Evolutionary conservation across 2,888 invertebrate species (phyloP).

Genomic region (Papilio gigon): DNA sequence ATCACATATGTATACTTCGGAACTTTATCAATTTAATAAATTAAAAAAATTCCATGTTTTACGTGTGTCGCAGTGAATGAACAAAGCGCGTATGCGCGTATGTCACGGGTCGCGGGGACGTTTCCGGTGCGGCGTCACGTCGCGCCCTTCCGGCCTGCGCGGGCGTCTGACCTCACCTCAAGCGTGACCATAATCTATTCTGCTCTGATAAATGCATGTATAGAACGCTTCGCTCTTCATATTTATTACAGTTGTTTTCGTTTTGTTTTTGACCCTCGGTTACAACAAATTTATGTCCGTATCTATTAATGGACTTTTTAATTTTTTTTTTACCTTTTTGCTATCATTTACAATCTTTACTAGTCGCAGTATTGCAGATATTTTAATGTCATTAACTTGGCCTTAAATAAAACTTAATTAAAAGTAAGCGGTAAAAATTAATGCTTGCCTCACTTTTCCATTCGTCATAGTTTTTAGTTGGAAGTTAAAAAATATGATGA

Average conservation of each 20-base stretch:
- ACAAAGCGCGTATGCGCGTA: conserved; percentile 68
- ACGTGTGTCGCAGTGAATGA: conserved; percentile 66
- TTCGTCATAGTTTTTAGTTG: background rate
- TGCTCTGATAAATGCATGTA: conserved; percentile 69
- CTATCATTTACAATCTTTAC: background rate
- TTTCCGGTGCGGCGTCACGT: conserved; percentile 64
- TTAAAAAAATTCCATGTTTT: conserved; percentile 40
- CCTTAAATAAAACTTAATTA: background rate
- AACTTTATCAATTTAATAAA: background rate
- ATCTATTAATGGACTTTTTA: no score
- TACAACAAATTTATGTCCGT: background rate
- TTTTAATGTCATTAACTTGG: background rate
- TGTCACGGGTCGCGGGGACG: conserved; percentile 74
- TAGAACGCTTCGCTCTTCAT: conserved; percentile 52
- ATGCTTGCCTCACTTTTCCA: background rate
- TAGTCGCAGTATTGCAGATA: background rate
- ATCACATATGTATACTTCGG: no score
- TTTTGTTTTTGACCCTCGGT: background rate
- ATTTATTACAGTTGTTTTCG: conserved; percentile 40
- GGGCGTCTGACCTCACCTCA: conserved; percentile 58
- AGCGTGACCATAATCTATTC: conserved; percentile 71
- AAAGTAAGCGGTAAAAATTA: no score
- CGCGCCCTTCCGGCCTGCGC: conserved; percentile 80
- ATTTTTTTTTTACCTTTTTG: no score
- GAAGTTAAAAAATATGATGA: background rate